A percentile compares a stretch with the other conserved stretches of the same genome.
Evolutionary conservation across 2,888 invertebrate species (phyloP).

Genomic region (Drosophila mettleri): DNA sequence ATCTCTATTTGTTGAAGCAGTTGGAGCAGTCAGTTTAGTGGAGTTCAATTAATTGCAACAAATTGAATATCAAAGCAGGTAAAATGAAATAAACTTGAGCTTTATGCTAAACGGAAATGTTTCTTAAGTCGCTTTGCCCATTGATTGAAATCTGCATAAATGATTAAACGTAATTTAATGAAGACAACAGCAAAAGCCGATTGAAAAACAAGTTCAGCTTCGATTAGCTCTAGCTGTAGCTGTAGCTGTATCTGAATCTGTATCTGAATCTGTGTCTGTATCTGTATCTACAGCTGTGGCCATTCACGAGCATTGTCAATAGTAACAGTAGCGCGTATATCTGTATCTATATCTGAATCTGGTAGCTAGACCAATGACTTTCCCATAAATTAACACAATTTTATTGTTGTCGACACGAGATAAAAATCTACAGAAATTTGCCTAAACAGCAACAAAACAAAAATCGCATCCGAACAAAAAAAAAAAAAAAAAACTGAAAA

Average conservation of each 20-base stretch:
- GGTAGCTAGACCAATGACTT: conserved; percentile 45
- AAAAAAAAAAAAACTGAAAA: conserved; percentile 58
- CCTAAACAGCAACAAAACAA: conserved; percentile 72
- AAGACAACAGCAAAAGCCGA: conserved; percentile 58
- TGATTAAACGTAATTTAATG: conserved; percentile 76
- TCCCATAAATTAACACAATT: conserved; percentile 79
- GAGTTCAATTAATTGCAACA: conserved; percentile 64
- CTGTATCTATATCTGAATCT: conserved; percentile 23
- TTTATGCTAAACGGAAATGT: conserved; percentile 70
- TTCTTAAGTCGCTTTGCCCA: conserved; percentile 55
- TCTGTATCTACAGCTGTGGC: conserved; percentile 23
- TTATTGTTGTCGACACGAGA: conserved; percentile 81
- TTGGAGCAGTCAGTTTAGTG: conserved; percentile 15
- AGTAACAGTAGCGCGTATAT: conserved; percentile 36
- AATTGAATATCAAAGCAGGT: conserved; percentile 54
- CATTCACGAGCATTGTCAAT: conserved; percentile 46
- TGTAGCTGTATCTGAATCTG: conserved; percentile 17
- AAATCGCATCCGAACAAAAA: conserved; percentile 54
- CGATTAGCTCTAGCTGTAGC: conserved; percentile 16
- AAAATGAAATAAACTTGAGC: conserved; percentile 36
- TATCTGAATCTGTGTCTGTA: conserved; percentile 35
- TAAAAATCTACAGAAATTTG: conserved; percentile 73
- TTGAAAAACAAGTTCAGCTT: conserved; percentile 61
- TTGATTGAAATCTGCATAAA: conserved; percentile 77
- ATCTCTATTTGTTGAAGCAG: conserved; percentile 1